phyloP scores from a whole-genome alignment of 64 coral and sea anemone genomes.

The Stichodactyla mertensii region DNA sequence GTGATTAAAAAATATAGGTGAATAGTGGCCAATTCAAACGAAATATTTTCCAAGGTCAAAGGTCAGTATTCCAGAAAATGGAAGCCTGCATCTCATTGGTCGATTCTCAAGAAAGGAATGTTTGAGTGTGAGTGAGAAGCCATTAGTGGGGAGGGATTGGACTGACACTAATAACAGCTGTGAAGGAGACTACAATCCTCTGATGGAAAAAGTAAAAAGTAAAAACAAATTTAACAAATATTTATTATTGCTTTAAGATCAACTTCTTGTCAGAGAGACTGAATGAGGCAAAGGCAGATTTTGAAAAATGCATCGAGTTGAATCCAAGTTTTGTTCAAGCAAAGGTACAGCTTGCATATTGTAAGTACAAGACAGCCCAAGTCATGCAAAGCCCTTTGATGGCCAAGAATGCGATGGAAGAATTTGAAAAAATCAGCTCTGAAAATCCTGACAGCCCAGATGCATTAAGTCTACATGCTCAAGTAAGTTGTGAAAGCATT shows the following conservation, averaged over 20 bases:
- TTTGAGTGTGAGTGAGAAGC: no score
- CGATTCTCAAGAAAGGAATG: no score
- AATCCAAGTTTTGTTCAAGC: constrained; percentile 78
- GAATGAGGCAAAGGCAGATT: constrained; percentile 78
- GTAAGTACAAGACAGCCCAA: constrained; percentile 86
- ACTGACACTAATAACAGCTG: no score
- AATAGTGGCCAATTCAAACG: no score
- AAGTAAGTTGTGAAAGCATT: constrained; percentile 21
- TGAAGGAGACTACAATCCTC: not conserved
- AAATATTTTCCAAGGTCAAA: no score
- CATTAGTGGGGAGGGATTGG: no score
- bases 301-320: constrained; percentile 86
- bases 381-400: constrained; percentile 64
- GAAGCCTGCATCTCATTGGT: no score
- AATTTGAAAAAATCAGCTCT: constrained; percentile 69
- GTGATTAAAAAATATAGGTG: no score
- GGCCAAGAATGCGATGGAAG: constrained; percentile 62
- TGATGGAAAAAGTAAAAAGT: not conserved
- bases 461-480: constrained; percentile 83
- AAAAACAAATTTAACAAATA: not conserved
- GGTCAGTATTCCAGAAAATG: no score
- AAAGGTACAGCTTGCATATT: constrained; percentile 85
- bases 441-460: constrained; percentile 70
- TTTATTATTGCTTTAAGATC: constrained; percentile 39
- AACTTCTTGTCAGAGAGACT: constrained; percentile 85